Evolutionary conservation across 1,140 invertebrate species (phyloP).

Genomic region (Drosophila orena): DNA sequence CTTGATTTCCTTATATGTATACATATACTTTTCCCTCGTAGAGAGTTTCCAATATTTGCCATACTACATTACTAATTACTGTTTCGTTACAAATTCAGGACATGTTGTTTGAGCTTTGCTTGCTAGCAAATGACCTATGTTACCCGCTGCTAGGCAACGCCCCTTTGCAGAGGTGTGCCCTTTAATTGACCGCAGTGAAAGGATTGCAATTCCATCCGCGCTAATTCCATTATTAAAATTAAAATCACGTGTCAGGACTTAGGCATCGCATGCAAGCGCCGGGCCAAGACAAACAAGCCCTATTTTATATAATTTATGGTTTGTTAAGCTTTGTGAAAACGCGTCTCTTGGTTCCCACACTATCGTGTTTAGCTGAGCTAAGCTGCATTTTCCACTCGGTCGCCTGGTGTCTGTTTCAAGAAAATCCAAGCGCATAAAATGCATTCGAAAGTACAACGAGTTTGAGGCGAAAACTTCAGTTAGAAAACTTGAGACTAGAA

Average conservation of each 20-base stretch:
- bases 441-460: conserved; percentile 3
- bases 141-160: conserved; percentile 17
- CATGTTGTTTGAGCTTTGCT: too few relatives aligned
- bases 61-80: too few relatives aligned
- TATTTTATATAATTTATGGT: background rate
- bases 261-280: conserved; percentile 42
- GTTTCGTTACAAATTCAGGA: too few relatives aligned
- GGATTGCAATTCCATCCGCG: conserved; percentile 55
- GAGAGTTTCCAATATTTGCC: too few relatives aligned
- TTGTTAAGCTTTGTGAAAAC: conserved; percentile 22
- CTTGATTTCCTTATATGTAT: too few relatives aligned
- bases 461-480: background rate
- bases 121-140: background rate
- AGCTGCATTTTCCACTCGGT: conserved; percentile 59
- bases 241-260: conserved; percentile 78
- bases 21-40: too few relatives aligned
- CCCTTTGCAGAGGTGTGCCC: conserved; percentile 41
- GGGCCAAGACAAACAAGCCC: conserved; percentile 33
- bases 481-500: background rate
- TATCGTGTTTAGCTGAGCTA: conserved; percentile 66
- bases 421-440: conserved; percentile 48
- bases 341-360: conserved; percentile 74
- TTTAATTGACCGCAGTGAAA: conserved; percentile 74
- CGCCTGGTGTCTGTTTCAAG: conserved; percentile 64
- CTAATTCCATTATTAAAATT: conserved; percentile 63